A percentile compares a stretch with the other conserved stretches of the same genome.
Conservation (phyloP, 2,113 vertebrate genomes). For the Syrmaticus mikado region DNA sequence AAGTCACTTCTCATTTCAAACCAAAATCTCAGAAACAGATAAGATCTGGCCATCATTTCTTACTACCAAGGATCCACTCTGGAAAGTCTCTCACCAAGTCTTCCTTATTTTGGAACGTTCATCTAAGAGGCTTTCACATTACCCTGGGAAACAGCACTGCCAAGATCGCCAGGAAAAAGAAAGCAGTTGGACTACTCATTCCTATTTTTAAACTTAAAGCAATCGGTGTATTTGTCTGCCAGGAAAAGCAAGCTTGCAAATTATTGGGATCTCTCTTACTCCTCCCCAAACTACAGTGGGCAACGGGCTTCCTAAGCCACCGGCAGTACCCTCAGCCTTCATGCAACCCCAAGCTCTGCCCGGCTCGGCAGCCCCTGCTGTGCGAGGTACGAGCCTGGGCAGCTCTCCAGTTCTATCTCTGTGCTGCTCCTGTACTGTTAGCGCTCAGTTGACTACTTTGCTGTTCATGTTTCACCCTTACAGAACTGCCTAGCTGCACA, state of each 20-base stretch:
- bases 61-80: not conserved
- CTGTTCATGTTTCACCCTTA: not conserved
- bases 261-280: fast-evolving
- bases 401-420: not conserved
- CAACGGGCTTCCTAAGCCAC: not conserved
- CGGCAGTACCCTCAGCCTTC: not conserved
- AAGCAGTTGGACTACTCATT: not conserved
- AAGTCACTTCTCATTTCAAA: not conserved
- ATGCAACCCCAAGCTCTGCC: not conserved
- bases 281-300: not conserved
- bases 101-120: not conserved
- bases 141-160: not conserved
- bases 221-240: fast-evolving
- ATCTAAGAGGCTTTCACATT: not conserved
- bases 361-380: not conserved
- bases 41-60: not conserved
- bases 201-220: not conserved
- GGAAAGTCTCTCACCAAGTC: not conserved
- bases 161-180: not conserved
- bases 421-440: not conserved
- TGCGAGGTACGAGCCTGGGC: not conserved
- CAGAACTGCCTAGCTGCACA: fast-evolving
- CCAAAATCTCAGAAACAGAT: not conserved
- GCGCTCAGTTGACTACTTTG: not conserved
- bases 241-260: not conserved